Evolutionary conservation across 2,797 vertebrate species (phyloP).

Genomic region (Staurois parvus): DNA sequence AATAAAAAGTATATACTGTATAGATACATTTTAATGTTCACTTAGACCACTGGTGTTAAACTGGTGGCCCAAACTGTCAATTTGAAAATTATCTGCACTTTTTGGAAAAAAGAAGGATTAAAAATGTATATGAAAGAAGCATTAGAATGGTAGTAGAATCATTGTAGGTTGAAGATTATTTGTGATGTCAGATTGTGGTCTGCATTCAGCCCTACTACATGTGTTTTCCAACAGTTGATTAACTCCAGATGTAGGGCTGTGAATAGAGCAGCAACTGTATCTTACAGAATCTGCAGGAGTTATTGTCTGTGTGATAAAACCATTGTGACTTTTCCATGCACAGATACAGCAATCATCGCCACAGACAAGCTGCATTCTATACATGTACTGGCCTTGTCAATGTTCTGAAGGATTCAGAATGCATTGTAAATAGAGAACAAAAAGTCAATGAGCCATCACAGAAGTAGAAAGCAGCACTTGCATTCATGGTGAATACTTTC

Average conservation of each 20-base stretch:
- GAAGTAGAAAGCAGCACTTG: neutral
- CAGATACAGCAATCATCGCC: conserved; percentile 1
- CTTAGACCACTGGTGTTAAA: too few relatives aligned
- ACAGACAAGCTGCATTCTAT: conserved; percentile 10
- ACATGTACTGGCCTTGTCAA: conserved; percentile 31
- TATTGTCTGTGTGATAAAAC: conserved; percentile 9
- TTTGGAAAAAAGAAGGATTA: too few relatives aligned
- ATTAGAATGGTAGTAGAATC: too few relatives aligned
- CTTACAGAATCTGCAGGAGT: neutral
- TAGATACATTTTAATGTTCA: too few relatives aligned
- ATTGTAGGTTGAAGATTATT: too few relatives aligned
- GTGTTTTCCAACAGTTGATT: neutral
- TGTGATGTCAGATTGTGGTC: too few relatives aligned
- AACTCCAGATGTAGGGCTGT: neutral
- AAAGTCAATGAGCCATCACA: conserved; percentile 8
- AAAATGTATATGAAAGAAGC: too few relatives aligned
- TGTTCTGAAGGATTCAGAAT: conserved; percentile 13
- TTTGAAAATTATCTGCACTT: too few relatives aligned
- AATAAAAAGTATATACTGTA: too few relatives aligned
- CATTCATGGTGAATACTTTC: too few relatives aligned
- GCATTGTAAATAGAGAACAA: neutral
- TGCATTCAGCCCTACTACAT: too few relatives aligned
- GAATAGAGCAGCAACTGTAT: conserved; percentile 16
- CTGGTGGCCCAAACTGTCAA: too few relatives aligned
- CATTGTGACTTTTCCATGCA: neutral